Evolutionary conservation across 2,888 invertebrate genomes (phyloP).

Genomic region (Oeneis ivallda): DNA sequence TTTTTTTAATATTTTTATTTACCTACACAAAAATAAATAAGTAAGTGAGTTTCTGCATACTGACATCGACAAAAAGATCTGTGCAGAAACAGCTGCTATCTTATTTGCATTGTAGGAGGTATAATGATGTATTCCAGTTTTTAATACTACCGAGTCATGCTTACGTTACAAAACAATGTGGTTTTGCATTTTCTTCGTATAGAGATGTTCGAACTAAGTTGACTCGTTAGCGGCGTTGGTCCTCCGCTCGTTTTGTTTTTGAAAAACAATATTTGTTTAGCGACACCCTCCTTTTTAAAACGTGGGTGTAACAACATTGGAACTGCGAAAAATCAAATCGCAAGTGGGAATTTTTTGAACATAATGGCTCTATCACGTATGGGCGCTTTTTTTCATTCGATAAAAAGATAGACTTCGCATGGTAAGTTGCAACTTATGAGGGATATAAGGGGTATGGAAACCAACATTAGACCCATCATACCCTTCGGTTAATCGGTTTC

Average conservation of each 20-base stretch:
- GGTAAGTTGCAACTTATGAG: too few species aligned
- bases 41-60: background rate
- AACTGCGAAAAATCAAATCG: background rate
- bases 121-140: background rate
- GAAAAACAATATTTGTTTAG: constrained; percentile 1
- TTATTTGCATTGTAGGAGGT: background rate
- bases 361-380: too few species aligned
- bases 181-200: constrained; percentile 22
- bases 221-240: constrained; percentile 18
- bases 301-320: background rate
- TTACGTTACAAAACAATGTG: constrained; percentile 16
- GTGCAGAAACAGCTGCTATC: background rate
- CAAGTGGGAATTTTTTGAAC: background rate
- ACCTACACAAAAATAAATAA: too few species aligned
- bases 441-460: too few species aligned
- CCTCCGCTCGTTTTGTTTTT: constrained; percentile 3
- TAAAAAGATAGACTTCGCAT: too few species aligned
- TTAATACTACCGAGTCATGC: background rate
- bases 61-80: background rate
- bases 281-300: background rate
- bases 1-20: too few species aligned
- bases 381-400: too few species aligned
- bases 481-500: too few species aligned
- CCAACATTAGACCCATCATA: too few species aligned
- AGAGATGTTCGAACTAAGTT: constrained; percentile 17